phyloP scores from a whole-genome alignment of 2,113 vertebrate genomes.

The Cyanoramphus novaezelandiae region DNA sequence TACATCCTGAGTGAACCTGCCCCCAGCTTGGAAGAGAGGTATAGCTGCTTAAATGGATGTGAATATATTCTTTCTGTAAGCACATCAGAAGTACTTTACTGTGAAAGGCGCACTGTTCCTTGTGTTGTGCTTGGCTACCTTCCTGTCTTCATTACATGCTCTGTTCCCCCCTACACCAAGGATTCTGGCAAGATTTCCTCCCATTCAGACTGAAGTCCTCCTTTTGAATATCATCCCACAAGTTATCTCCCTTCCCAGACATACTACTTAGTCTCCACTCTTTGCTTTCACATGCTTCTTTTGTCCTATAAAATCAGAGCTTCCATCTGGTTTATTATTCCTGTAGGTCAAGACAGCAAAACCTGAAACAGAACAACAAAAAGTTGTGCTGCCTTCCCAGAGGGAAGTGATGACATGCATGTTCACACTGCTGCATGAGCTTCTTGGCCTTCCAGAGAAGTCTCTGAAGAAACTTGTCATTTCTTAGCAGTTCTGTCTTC shows the following conservation, averaged over 20 bases:
- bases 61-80: neutral
- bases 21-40: neutral
- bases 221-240: neutral
- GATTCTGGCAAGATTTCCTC: neutral
- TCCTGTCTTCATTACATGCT: neutral
- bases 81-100: neutral
- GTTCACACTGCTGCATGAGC: neutral
- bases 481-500: neutral
- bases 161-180: accelerated
- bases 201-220: neutral
- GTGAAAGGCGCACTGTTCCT: neutral
- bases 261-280: neutral
- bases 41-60: neutral
- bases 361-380: conserved; percentile 22
- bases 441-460: neutral
- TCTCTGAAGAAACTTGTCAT: neutral
- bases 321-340: conserved; percentile 44
- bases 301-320: conserved; percentile 29
- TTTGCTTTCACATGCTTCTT: neutral
- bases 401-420: neutral
- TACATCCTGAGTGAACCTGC: neutral
- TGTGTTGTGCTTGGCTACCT: neutral
- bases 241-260: neutral
- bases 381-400: neutral
- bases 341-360: neutral